Evolutionary conservation across 2,113 vertebrate genomes (phyloP).

Genomic region (Prunella himalayana): DNA sequence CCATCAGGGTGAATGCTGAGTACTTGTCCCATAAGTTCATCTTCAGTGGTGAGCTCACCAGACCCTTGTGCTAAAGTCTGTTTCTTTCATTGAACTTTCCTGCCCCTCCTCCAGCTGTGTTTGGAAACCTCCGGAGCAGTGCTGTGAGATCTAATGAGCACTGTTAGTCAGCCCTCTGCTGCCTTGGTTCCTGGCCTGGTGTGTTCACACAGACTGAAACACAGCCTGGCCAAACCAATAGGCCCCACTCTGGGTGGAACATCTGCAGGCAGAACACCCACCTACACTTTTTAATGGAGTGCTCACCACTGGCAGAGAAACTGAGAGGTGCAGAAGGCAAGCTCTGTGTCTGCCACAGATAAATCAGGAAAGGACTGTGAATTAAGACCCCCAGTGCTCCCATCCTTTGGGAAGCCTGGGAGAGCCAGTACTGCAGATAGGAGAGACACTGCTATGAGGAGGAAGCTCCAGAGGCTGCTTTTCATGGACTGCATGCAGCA

Average conservation of each 20-base stretch:
- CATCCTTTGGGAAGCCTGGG: background rate
- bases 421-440: background rate
- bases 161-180: background rate
- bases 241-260: background rate
- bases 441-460: background rate
- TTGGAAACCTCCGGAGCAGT: fast-evolving
- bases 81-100: background rate
- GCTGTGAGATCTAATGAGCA: background rate
- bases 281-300: background rate
- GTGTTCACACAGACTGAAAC: background rate
- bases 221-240: background rate
- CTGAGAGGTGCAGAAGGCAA: background rate
- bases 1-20: background rate
- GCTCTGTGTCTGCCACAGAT: background rate
- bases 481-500: background rate
- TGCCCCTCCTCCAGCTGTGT: background rate
- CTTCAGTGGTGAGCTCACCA: background rate
- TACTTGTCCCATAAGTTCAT: background rate
- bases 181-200: background rate
- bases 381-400: background rate
- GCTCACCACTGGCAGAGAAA: background rate
- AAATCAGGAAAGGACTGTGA: background rate
- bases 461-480: background rate
- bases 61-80: background rate
- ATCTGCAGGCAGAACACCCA: background rate